phyloP scores from a whole-genome alignment of 2,797 vertebrate genomes.

The Phrynocephalus vlangalii region DNA sequence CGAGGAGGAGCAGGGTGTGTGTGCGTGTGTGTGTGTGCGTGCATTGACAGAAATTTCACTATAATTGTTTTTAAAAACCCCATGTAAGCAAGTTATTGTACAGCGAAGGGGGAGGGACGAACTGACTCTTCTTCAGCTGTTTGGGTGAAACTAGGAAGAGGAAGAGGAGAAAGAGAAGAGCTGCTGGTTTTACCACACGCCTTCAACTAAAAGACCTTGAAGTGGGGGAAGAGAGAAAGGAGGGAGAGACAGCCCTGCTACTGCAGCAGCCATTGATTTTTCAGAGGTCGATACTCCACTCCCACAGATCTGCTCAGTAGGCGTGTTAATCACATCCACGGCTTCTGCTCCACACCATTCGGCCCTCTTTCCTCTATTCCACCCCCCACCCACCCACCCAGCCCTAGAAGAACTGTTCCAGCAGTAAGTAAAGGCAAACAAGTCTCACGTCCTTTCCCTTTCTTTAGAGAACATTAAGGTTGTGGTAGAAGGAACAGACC shows the following conservation, averaged over 20 bases:
- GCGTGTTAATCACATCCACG: conserved; percentile 79
- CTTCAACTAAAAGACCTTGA: conserved; percentile 66
- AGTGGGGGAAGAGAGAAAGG: not conserved
- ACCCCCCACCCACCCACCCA: conserved; percentile 24
- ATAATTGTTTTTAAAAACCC: conserved; percentile 60
- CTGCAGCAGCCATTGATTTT: conserved; percentile 81
- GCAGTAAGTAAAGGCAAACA: not conserved
- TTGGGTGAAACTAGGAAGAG: conserved; percentile 53
- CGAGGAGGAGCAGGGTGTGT: conserved; percentile 67
- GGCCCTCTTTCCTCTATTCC: conserved; percentile 46
- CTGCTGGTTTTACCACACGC: conserved; percentile 63
- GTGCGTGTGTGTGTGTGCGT: conserved; percentile 8
- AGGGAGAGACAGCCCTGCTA: conserved; percentile 54
- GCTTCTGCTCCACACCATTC: conserved; percentile 69
- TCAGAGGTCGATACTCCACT: conserved; percentile 79
- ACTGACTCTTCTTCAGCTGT: not conserved
- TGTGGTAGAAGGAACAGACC: conserved; percentile 46
- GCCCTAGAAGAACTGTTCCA: not conserved
- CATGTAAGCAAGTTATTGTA: conserved; percentile 60
- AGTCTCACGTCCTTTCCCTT: conserved; percentile 9
- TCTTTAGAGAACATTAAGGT: conserved; percentile 50
- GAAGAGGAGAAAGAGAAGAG: conserved; percentile 41
- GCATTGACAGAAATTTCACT: conserved; percentile 62
- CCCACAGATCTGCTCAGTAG: conserved; percentile 76
- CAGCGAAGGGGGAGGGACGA: not conserved